phyloP scores from a whole-genome alignment of 2,888 invertebrate genomes.

The Poecilobothrus nobilitatus region DNA sequence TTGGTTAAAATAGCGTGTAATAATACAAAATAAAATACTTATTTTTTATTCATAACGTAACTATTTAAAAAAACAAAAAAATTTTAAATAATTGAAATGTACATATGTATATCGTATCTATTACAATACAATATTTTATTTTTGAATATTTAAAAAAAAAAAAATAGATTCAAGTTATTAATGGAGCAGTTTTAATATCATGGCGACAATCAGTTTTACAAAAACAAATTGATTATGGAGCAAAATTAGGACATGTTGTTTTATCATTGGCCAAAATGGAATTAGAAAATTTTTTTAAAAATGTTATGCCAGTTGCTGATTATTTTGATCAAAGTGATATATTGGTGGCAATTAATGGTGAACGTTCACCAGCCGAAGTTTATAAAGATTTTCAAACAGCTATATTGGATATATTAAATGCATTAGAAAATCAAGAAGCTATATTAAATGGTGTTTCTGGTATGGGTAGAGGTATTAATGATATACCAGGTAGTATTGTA shows the following conservation, averaged over 20 bases:
- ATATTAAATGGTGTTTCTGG: slow-evolving; percentile 55
- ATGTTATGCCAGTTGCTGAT: slow-evolving; percentile 83
- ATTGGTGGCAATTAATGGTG: slow-evolving; percentile 71
- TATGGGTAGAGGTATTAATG: slow-evolving; percentile 47
- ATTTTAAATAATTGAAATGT: too few relatives aligned
- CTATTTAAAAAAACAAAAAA: too few relatives aligned
- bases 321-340: slow-evolving; percentile 83
- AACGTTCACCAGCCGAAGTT: slow-evolving; percentile 76
- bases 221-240: slow-evolving; percentile 83
- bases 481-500: slow-evolving; percentile 57
- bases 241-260: slow-evolving; percentile 71
- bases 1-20: too few relatives aligned
- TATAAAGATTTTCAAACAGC: slow-evolving; percentile 77
- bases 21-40: too few relatives aligned
- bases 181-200: slow-evolving; percentile 74
- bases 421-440: slow-evolving; percentile 55
- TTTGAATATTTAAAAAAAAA: background rate
- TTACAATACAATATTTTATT: background rate
- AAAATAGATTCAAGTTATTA: slow-evolving; percentile 73
- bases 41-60: too few relatives aligned
- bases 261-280: slow-evolving; percentile 80
- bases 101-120: too few relatives aligned
- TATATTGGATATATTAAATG: slow-evolving; percentile 65
- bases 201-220: slow-evolving; percentile 81
- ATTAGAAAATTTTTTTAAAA: slow-evolving; percentile 77